Evolutionary conservation across 1,140 invertebrate species (phyloP).

Genomic region (Drosophila oshimai): DNA sequence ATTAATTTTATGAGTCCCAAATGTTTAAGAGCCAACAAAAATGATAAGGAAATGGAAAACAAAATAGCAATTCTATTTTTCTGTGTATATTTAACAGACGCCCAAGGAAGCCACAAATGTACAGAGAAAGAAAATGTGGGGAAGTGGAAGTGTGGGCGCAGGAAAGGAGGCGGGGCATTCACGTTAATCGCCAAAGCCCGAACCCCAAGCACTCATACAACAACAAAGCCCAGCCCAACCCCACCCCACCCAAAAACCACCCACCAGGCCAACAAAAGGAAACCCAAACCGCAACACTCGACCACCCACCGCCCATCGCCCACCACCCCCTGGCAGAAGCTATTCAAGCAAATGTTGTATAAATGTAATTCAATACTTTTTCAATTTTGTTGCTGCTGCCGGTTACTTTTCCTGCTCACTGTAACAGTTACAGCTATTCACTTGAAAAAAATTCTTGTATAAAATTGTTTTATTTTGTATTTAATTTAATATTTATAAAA

Average conservation of each 20-base stretch:
- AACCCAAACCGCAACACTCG: slow-evolving; percentile 68
- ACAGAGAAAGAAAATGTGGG: slow-evolving; percentile 15
- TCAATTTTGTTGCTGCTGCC: slow-evolving; percentile 58
- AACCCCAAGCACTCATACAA: slow-evolving; percentile 10
- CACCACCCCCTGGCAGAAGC: slow-evolving; percentile 33
- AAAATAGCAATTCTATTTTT: background rate
- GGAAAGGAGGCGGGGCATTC: slow-evolving; percentile 12
- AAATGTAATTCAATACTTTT: slow-evolving; percentile 81
- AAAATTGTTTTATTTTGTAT: background rate
- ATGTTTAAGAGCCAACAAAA: no score
- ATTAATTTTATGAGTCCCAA: no score
- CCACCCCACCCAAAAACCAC: slow-evolving; percentile 5
- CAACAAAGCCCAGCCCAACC: slow-evolving; percentile 2
- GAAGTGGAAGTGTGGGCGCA: background rate
- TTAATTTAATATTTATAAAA: background rate
- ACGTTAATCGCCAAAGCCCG: slow-evolving; percentile 32
- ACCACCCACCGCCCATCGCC: slow-evolving; percentile 8
- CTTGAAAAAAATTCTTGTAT: background rate
- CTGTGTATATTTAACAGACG: slow-evolving; percentile 10
- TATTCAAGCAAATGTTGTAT: slow-evolving; percentile 79
- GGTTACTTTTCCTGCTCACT: slow-evolving; percentile 30
- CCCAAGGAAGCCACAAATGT: slow-evolving; percentile 69
- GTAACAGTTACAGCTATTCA: background rate
- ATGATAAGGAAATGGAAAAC: no score
- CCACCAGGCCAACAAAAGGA: slow-evolving; percentile 59